Evolutionary conservation across 37 sponge, comb jelly and placozoan genomes (phyloP).

Genomic region (Hormiphora californensis): DNA sequence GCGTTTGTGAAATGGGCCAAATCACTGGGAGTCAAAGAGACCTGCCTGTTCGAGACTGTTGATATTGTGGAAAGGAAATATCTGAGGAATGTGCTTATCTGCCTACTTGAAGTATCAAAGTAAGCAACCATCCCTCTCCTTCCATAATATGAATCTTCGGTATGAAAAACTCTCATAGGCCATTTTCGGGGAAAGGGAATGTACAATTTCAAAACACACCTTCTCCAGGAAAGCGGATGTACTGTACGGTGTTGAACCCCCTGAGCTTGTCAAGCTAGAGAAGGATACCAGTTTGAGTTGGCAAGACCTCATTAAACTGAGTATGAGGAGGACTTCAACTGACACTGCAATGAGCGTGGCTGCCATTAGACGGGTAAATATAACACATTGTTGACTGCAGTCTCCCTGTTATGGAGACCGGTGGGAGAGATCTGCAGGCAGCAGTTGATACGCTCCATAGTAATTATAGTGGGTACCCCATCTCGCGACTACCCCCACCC

Average conservation of each 20-base stretch:
- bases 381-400: no score
- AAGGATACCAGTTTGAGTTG: neutral
- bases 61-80: slow-evolving; percentile 25
- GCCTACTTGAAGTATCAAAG: slow-evolving; percentile 16
- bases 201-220: no score
- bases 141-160: no score
- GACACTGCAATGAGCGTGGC: neutral
- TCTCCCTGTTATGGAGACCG: no score
- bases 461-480: no score
- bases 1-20: slow-evolving; percentile 50
- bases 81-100: slow-evolving; percentile 25
- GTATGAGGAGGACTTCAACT: neutral
- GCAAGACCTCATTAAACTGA: slow-evolving; percentile 6
- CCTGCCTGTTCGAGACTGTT: slow-evolving; percentile 29
- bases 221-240: neutral
- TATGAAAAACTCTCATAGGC: no score
- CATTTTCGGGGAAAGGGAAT: no score
- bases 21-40: slow-evolving; percentile 27
- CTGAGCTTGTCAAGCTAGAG: slow-evolving; percentile 23
- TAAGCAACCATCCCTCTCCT: neutral
- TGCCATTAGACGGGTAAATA: no score
- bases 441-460: no score
- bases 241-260: slow-evolving; percentile 31
- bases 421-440: no score
- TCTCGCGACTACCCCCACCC: no score